A percentile compares a stretch with the other conserved stretches of the same genome.
Conservation (phyloP, 2,797 vertebrate genomes). For the Florisuga fusca region DNA sequence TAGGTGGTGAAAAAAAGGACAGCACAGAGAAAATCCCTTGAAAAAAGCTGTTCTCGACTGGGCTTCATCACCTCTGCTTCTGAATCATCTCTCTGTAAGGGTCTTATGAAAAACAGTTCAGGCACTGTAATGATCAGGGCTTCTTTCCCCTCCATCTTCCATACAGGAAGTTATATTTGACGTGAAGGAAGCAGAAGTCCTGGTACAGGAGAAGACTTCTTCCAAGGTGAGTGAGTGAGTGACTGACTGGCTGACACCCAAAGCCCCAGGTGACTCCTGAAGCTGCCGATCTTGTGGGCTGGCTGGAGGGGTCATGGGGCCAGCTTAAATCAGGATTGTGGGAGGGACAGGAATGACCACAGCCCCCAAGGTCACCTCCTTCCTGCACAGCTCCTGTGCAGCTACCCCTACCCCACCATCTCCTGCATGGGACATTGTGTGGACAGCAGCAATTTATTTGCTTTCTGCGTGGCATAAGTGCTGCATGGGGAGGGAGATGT, state of each 20-base stretch:
- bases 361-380: not conserved
- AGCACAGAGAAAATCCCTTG: not conserved
- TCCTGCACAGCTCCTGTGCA: constrained; percentile 76
- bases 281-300: accelerated
- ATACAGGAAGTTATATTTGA: constrained; percentile 86
- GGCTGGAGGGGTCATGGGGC: not conserved
- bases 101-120: not conserved
- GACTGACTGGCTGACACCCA: too few species aligned
- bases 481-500: not conserved
- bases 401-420: constrained; percentile 85
- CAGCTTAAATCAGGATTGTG: accelerated
- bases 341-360: accelerated
- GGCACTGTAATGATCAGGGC: accelerated
- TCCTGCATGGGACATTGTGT: constrained; percentile 85
- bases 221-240: constrained; percentile 76
- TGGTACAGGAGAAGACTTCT: constrained; percentile 78
- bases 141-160: not conserved
- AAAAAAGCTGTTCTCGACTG: not conserved
- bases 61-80: not conserved
- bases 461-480: constrained; percentile 86
- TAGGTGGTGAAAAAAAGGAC: not conserved
- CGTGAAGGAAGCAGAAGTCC: constrained; percentile 87
- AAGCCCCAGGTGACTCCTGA: accelerated
- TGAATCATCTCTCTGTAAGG: not conserved
- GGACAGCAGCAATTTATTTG: constrained; percentile 80